Conservation (phyloP, 2,113 vertebrate species). For the Pelvicachromis taeniatus region DNA sequence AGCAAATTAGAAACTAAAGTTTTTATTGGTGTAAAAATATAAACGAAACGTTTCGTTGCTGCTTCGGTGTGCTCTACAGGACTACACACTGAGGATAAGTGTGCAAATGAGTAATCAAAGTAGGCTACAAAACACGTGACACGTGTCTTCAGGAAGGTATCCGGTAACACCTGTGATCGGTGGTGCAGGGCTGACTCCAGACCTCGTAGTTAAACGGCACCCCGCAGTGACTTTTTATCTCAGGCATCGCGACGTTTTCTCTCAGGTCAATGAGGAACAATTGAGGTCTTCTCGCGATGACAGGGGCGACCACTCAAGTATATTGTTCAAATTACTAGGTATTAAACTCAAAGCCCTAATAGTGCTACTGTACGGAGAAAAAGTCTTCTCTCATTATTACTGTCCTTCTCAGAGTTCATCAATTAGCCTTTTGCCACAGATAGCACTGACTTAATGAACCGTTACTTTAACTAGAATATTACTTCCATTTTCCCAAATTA, state of each 20-base stretch:
- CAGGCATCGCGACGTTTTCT: neutral
- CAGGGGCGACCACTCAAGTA: no score
- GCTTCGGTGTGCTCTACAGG: neutral
- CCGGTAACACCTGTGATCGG: neutral
- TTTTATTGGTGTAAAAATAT: neutral
- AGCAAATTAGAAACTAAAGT: neutral
- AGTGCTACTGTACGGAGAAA: neutral
- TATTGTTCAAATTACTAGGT: neutral
- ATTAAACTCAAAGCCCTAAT: neutral
- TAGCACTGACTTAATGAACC: constrained; percentile 65
- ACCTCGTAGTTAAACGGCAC: neutral
- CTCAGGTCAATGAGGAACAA: neutral
- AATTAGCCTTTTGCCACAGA: constrained; percentile 49
- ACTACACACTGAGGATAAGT: neutral
- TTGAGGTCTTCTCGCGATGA: neutral
- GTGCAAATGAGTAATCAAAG: neutral
- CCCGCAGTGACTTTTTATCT: neutral
- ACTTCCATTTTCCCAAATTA: constrained; percentile 69
- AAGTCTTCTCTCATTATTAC: neutral
- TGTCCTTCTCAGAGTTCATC: constrained; percentile 32
- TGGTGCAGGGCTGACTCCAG: neutral
- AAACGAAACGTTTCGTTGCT: neutral
- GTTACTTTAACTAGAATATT: constrained; percentile 58
- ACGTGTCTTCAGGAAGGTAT: neutral
- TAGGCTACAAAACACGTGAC: neutral